Evolutionary conservation across 2,797 vertebrate genomes (phyloP).

Genomic region (Coregonus suidteri): DNA sequence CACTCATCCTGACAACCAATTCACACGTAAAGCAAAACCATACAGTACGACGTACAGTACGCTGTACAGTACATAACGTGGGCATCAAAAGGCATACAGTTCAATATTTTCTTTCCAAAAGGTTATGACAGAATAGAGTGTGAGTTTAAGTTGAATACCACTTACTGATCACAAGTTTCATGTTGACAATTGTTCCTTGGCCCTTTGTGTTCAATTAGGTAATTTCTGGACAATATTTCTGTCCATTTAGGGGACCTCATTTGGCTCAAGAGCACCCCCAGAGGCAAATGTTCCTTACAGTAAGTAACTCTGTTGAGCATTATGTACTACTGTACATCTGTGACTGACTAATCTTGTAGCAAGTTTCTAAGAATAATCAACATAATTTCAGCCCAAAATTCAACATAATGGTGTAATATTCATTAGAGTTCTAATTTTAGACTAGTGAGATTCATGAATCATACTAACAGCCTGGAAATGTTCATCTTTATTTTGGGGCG

Average conservation of each 20-base stretch:
- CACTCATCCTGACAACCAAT: no score
- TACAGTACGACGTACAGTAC: no score
- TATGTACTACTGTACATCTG: not conserved
- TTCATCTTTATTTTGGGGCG: not conserved
- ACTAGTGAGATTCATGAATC: slow-evolving; percentile 8
- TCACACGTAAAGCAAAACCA: no score
- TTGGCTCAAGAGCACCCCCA: no score
- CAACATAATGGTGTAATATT: not conserved
- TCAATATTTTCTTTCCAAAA: not conserved
- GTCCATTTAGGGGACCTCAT: not conserved
- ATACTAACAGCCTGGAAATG: not conserved
- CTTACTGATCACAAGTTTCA: not conserved
- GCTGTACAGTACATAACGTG: no score
- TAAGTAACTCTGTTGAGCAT: no score
- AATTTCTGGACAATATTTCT: not conserved
- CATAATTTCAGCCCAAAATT: not conserved
- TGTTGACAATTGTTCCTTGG: not conserved
- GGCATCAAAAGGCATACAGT: no score
- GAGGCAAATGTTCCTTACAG: no score
- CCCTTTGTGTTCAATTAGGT: not conserved
- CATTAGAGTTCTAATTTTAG: not conserved
- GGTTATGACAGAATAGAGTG: not conserved
- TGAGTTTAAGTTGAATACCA: not conserved
- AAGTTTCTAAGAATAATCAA: slow-evolving; percentile 8
- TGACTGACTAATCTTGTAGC: not conserved